Conservation (phyloP, 2,113 vertebrate species). For the Colistium nudipinnis region DNA sequence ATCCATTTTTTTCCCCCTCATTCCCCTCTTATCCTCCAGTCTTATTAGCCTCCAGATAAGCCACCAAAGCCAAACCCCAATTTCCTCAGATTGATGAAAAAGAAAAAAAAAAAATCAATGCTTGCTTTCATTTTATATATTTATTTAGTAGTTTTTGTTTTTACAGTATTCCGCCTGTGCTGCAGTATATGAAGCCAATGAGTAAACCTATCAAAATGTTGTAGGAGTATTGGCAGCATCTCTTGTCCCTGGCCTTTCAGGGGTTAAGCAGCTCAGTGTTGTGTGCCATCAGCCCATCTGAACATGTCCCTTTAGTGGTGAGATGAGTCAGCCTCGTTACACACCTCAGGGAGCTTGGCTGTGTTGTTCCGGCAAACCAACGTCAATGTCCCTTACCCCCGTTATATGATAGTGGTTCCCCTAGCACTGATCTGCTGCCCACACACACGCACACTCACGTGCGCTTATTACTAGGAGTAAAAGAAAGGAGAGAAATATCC, state of each 20-base stretch:
- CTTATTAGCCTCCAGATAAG: slow-evolving; percentile 48
- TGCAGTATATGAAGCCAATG: neutral
- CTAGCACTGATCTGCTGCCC: too few species aligned
- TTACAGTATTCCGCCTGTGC: slow-evolving; percentile 2
- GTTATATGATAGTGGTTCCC: slow-evolving; percentile 53
- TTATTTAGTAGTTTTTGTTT: slow-evolving; percentile 1
- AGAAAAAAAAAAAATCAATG: neutral
- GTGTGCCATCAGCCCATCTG: slow-evolving; percentile 37
- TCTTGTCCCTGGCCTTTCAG: slow-evolving; percentile 18
- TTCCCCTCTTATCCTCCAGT: slow-evolving; percentile 20
- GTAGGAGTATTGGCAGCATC: neutral
- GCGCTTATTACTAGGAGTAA: too few species aligned
- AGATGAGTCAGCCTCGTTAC: slow-evolving; percentile 78
- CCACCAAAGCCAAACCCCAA: slow-evolving; percentile 39
- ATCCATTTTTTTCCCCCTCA: neutral
- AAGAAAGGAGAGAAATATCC: too few species aligned
- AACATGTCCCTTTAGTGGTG: slow-evolving; percentile 47
- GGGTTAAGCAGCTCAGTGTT: slow-evolving; percentile 43
- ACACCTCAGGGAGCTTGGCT: slow-evolving; percentile 64
- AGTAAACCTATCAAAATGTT: slow-evolving; percentile 6
- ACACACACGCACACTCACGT: slow-evolving; percentile 19
- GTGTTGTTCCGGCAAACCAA: slow-evolving; percentile 59
- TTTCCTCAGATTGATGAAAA: slow-evolving; percentile 34
- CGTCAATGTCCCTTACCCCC: slow-evolving; percentile 54
- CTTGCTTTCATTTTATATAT: slow-evolving; percentile 8